Percentiles rank a stretch among this genome's conserved stretches.
These are phyloP conservation scores for Euclidia mi DNA, from an alignment of 2,888 invertebrate species.

Conservation along the genomic window DNA sequence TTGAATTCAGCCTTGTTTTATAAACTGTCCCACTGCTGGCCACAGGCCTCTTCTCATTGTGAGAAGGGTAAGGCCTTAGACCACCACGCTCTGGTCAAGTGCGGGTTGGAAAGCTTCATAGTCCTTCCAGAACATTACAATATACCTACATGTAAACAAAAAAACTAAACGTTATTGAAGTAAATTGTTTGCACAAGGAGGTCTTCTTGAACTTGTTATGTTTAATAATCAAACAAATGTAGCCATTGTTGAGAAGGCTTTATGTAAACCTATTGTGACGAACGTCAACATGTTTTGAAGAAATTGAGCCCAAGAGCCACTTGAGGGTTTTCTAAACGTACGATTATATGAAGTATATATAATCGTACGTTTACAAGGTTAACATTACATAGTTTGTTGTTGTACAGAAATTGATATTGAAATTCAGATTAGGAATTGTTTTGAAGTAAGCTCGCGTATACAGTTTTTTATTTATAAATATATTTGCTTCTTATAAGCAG, in stretches of 20 bases:
- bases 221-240: conserved; percentile 41
- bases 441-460: no score
- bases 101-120: no score
- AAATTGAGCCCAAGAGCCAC: conserved; percentile 36
- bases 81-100: no score
- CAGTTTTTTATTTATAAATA: no score
- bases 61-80: no score
- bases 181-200: conserved; percentile 18
- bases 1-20: no score
- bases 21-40: no score
- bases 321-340: conserved; percentile 41
- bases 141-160: neutral
- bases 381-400: conserved; percentile 3
- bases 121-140: neutral
- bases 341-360: no score
- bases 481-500: no score
- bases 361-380: conserved; percentile 27
- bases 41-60: no score
- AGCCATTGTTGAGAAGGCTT: conserved; percentile 39
- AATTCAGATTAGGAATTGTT: neutral
- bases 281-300: conserved; percentile 41
- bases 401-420: conserved; percentile 2
- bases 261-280: conserved; percentile 44
- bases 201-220: conserved; percentile 43
- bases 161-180: conserved; percentile 23